Base-by-base conservation (phyloP, 2,797 vertebrate species). In the Macrochelys suwanniensis region DNA sequence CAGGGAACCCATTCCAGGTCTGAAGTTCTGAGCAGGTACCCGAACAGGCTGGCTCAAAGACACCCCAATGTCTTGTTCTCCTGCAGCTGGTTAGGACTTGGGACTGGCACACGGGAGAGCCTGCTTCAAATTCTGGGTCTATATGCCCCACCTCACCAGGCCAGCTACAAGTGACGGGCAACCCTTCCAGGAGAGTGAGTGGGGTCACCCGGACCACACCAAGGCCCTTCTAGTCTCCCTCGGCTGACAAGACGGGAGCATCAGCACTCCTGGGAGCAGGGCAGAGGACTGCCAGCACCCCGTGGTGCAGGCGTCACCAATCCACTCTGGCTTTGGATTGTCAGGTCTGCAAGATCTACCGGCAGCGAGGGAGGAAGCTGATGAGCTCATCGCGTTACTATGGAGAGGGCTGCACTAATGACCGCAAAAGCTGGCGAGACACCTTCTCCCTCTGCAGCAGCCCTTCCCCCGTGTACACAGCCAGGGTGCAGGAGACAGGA, bases 381-480 rank as follows among this genome's bases (percentile, higher is more conserved):
- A 31, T 59, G 57, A 68, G 33, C 61, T 2, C 33, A 19, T 19
- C 33, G 1, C 19, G 61, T 17, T n/a, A 17, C 61, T 16, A n/a
- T 15, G 17, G 17, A 15, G 59, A 61, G 59, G 61, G 16, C 61
- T 19, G 16, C 8, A 4, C 61, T 19, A n/a, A 68, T 33, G 2
- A 65, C 31, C 3, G 59, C 31, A 19, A 16, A 10, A 33, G 59
- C 59, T 17, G 31, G 31, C 4, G 61, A 4, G 61, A 21, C 33
- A 9, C 65, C 33, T 21, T 19, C 61, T 68, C 65, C 17, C 65
- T 37, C 65, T n/a, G 33, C n/a, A 9, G 17, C 65, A 21, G n/a
- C 65, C 17, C 7, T 47, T 5, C 47, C 47, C 47, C 3, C 1
- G 4, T 2, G 3, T 26, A 37, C 9, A 17, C n/a, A 21, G 65